Base-by-base conservation (phyloP, 1,140 invertebrate genomes). In the Drosophila pseudoobscura region DNA sequence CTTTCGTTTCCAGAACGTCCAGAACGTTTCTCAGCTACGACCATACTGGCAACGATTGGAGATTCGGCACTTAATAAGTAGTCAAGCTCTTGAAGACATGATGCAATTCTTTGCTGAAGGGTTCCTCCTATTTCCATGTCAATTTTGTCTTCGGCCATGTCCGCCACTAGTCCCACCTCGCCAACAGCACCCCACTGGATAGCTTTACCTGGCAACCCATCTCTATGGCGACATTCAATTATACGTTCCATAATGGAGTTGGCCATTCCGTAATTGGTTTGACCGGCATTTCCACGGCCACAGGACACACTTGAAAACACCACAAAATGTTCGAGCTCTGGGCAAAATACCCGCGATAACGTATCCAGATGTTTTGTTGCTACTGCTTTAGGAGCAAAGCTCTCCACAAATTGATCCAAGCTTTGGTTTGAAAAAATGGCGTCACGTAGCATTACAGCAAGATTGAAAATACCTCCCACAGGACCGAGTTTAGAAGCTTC, bases 251-350 rank as follows among this genome's bases (percentile, higher is more conserved):
- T 95, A 9, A 95, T 92, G 0, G 95, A 95, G 91, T 96, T 96
- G 6, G 94, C 93, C 92, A 95, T 94, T 41, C 95, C 97, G 90
- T 98, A 98, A 91, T 98, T 98, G 0, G 95, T 94, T 92, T 98
- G 97, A 3, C 97, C 97, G 45, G 95, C 94, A 91, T 98, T 98
- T 63, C 97, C 97, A 50, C 96, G 93, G 6, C 97, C 97, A 91
- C 96, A 97, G 31, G 95, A 96, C 3, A 98, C 96, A 49, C 96
- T 97, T 1, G 97, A 98, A 91, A 98, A 98, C 20, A 97, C 94
- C 4, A 95, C 94, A 76, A 96, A 96, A 75, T 94, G 93, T 91
- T 93, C 91, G 22, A 95, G 80, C 15, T 92, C 47, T 0, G 94
- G 94, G 68, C 94, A 95, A 15, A 93, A 60, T 57, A 89, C 92